These are phyloP conservation scores for Bombycilla garrulus DNA, from an alignment of 2,113 vertebrate species.

Conservation along the genomic window DNA sequence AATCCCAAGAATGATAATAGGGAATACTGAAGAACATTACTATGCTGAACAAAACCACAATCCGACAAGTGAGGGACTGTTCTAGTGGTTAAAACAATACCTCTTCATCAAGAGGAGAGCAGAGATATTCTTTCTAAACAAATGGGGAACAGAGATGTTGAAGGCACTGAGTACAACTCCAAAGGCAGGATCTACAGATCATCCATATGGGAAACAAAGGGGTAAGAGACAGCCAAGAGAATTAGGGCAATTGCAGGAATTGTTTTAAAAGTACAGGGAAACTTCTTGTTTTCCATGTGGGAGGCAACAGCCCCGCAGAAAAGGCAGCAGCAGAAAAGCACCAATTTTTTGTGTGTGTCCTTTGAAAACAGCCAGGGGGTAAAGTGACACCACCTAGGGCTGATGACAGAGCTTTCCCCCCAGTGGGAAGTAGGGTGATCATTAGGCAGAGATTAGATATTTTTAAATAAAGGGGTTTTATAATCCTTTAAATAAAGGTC, in stretches of 20 bases:
- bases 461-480: not conserved
- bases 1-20: not conserved
- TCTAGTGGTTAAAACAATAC: not conserved
- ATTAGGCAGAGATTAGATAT: not conserved
- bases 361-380: not conserved
- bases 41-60: not conserved
- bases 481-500: too few relatives aligned
- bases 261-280: not conserved
- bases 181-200: not conserved
- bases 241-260: not conserved
- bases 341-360: not conserved
- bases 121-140: not conserved
- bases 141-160: not conserved
- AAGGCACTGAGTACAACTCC: not conserved
- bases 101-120: not conserved
- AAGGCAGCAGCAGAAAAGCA: not conserved
- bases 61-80: not conserved
- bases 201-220: not conserved
- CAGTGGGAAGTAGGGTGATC: not conserved
- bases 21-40: not conserved
- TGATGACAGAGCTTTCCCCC: not conserved
- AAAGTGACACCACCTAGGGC: not conserved
- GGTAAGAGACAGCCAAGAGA: not conserved
- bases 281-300: not conserved
- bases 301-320: not conserved